Conservation (phyloP, 2,888 invertebrate species). For the Leucoma salicis region DNA sequence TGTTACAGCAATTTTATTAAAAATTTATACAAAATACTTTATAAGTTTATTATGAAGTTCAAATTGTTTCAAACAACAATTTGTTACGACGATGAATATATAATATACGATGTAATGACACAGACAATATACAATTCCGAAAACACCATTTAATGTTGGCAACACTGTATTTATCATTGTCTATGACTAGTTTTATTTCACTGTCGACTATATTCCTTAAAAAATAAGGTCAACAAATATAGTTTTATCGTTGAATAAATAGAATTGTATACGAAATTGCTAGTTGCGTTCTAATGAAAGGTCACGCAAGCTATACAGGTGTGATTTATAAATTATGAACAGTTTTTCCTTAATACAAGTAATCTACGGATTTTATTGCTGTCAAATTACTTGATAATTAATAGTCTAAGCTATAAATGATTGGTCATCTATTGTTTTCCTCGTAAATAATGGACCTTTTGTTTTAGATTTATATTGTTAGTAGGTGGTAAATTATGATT, state of each 20-base stretch:
- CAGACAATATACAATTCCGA: constrained; percentile 14
- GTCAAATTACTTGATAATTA: constrained; percentile 42
- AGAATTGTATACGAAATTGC: constrained; percentile 34
- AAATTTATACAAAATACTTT: too few species aligned
- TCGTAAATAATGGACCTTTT: constrained; percentile 14
- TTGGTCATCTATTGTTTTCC: constrained; percentile 15
- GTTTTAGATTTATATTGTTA: constrained; percentile 3
- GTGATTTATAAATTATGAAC: constrained; percentile 45
- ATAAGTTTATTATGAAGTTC: too few species aligned
- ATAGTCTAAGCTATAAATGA: constrained; percentile 21
- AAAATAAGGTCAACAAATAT: constrained; percentile 12
- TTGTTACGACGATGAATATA: neutral
- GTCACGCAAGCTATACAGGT: constrained; percentile 39
- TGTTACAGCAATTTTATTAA: too few species aligned
- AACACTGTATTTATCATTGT: constrained; percentile 13
- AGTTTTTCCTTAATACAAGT: constrained; percentile 35
- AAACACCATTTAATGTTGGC: neutral
- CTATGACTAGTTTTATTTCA: constrained; percentile 2
- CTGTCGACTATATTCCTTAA: constrained; percentile 1
- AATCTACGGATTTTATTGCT: constrained; percentile 39
- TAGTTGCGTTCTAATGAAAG: constrained; percentile 36
- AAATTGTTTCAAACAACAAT: too few species aligned
- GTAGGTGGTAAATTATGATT: too few species aligned
- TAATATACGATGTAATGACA: neutral
- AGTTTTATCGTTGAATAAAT: constrained; percentile 4